Percentiles rank a stretch among this genome's conserved stretches.
These are phyloP conservation scores for Connochaetes taurinus DNA, from an alignment of 2,113 vertebrate genomes.

Conservation along the genomic window DNA sequence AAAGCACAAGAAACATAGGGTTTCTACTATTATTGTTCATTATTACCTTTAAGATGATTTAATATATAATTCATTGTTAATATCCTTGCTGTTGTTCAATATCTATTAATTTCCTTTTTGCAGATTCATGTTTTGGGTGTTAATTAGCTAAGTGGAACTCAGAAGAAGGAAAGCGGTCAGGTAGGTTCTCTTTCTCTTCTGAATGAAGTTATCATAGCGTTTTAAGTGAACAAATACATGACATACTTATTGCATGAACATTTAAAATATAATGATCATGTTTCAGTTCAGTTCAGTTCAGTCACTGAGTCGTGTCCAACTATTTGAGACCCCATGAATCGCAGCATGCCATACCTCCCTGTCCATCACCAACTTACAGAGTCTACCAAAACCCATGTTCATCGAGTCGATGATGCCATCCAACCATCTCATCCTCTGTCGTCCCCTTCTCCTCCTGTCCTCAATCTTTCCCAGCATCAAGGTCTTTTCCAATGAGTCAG, in stretches of 20 bases:
- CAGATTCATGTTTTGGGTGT: neutral
- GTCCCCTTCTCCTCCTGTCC: too few species aligned
- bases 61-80: neutral
- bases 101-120: neutral
- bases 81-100: neutral
- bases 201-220: neutral
- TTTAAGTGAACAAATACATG: neutral
- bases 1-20: neutral
- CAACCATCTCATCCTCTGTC: too few species aligned
- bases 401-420: too few species aligned
- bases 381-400: too few species aligned
- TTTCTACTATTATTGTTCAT: neutral
- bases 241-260: neutral
- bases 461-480: too few species aligned
- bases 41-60: neutral
- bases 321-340: too few species aligned
- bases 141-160: neutral
- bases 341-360: too few species aligned
- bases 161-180: neutral
- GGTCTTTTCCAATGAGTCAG: too few species aligned
- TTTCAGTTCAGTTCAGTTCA: neutral
- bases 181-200: neutral
- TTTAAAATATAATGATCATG: neutral
- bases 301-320: too few species aligned
- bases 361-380: too few species aligned